Evolutionary conservation across 1,140 invertebrate genomes (phyloP).

Genomic region (Brachionus manjavacas): DNA sequence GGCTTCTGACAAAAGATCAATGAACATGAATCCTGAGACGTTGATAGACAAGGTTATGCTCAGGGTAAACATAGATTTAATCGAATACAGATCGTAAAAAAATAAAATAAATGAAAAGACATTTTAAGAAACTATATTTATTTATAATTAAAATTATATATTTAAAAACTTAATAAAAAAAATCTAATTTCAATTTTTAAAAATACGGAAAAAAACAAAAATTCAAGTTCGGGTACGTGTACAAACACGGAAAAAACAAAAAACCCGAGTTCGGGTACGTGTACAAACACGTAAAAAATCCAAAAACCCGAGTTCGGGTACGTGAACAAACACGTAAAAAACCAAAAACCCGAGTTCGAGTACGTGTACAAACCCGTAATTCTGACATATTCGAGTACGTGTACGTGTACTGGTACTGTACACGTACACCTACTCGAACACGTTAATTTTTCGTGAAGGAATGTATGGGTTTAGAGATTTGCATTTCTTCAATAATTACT

Average conservation of each 20-base stretch:
- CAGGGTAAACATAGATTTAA: no score
- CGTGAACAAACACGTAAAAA: neutral
- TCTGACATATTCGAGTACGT: neutral
- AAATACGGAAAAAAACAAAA: neutral
- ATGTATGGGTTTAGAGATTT: no score
- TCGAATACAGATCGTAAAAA: no score
- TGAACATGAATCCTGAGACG: no score
- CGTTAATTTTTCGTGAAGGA: neutral
- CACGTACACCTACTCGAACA: neutral
- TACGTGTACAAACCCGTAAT: neutral
- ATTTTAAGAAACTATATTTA: neutral
- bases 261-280: no score
- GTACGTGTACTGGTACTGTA: neutral
- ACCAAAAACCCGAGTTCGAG: neutral
- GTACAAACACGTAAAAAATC: no score
- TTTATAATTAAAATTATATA: neutral
- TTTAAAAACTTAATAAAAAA: neutral
- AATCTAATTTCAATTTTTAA: neutral
- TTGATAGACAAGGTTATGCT: no score
- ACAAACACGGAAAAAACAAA: no score
- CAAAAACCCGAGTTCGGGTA: no score
- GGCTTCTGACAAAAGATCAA: no score
- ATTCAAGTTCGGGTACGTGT: no score
- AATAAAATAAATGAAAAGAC: neutral
- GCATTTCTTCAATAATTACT: no score